Evolutionary conservation across 2,797 vertebrate species (phyloP).

Genomic region (Todus mexicanus): DNA sequence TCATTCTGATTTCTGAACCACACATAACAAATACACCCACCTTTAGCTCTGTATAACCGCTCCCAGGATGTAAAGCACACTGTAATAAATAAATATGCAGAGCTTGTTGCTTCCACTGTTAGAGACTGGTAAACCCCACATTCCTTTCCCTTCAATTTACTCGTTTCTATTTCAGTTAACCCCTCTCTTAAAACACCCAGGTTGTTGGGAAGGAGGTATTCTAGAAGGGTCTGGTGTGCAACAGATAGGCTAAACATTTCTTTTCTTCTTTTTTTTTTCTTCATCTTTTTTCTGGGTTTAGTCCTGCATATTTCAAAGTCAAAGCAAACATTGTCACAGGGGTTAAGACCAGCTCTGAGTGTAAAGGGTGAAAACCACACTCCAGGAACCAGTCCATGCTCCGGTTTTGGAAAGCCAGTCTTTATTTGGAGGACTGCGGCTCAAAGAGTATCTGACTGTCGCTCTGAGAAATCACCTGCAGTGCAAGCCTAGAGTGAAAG

Average conservation of each 20-base stretch:
- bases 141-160: neutral
- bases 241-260: neutral
- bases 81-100: constrained; percentile 15
- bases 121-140: neutral
- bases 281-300: neutral
- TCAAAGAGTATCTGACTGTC: neutral
- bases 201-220: neutral
- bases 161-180: neutral
- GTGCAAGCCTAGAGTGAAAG: neutral
- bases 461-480: neutral
- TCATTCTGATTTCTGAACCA: constrained; percentile 19
- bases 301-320: neutral
- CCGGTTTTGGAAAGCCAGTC: neutral
- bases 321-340: neutral
- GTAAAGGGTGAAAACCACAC: neutral
- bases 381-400: neutral
- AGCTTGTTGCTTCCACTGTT: neutral
- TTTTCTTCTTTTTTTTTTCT: neutral
- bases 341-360: neutral
- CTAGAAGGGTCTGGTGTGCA: neutral
- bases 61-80: neutral
- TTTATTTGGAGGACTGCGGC: neutral
- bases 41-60: neutral
- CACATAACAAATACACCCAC: constrained; percentile 20
- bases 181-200: neutral